Evolutionary conservation across 2,797 vertebrate species (phyloP), one percentile per base, ranked within the genome.

Genomic region (Sebastolobus altivelis): DNA sequence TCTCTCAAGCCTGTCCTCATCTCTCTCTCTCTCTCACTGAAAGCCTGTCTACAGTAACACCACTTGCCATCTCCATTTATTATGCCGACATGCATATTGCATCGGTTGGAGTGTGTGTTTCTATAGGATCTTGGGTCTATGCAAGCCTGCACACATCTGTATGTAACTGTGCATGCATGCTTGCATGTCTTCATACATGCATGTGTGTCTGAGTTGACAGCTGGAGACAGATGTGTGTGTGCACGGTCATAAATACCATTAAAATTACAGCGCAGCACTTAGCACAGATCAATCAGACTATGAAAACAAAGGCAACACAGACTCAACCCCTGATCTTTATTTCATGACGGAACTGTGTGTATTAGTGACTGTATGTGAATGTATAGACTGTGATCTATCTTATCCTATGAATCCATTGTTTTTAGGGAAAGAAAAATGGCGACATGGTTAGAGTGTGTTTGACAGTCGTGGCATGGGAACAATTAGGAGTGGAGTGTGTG

Each of bases 261-360:
- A 88, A 91, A 86, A 63, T 87, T 86, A 89, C 82, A 89, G 70
- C 4, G 16, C 59, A 77, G 77, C 82, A 86, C 83, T 91, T 90
- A 88, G 80, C 84, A 82, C 72, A 80, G 80, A 74, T 86, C 77
- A 81, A 77, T 75, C 72, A 68, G 84, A 22, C 87, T 83, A 68
- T 89, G 80, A 89, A 82, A 92, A 91, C 86, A 90, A 83, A 89
- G 11, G 54, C 49, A 76, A 86, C 87, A 88, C 83, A 89, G 78
- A 87, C 77, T 77, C 74, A 66, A 72, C 55, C 71, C 61, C 66
- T 77, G 68, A 86, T 82, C 75, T 89, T 82, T 90, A 80, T 88
- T 88, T 90, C 72, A 90, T 81, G 72, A 77, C 9, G 0, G 7
- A 13, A 38, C 33, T 56, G 20, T 63, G n/a, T 9, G 7, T 77